Evolutionary conservation across 2,113 vertebrate species (phyloP).

Genomic region (Steatornis caripensis): DNA sequence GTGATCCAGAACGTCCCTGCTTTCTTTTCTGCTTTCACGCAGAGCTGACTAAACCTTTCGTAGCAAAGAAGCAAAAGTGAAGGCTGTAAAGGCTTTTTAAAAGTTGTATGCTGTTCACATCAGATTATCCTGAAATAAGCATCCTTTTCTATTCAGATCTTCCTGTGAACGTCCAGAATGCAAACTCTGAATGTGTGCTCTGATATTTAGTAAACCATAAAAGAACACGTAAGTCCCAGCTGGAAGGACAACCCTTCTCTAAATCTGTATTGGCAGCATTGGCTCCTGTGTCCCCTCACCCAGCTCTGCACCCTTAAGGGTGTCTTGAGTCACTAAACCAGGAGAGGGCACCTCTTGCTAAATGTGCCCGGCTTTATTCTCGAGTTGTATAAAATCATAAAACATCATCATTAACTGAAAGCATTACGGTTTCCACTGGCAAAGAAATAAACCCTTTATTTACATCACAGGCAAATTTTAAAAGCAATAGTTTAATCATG

Average conservation of each 20-base stretch:
- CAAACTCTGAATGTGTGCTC: not conserved
- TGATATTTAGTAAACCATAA: not conserved
- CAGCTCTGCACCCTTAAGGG: not conserved
- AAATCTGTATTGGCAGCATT: not conserved
- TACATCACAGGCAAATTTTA: not conserved
- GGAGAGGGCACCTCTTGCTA: not conserved
- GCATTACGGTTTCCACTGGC: not conserved
- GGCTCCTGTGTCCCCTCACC: not conserved
- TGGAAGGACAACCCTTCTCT: not conserved
- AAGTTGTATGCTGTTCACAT: not conserved
- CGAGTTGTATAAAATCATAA: rapidly evolving
- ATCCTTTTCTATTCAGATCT: not conserved
- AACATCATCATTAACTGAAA: not conserved
- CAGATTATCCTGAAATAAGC: not conserved
- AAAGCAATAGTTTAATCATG: not conserved
- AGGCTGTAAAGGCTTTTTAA: not conserved
- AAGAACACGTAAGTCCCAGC: not conserved
- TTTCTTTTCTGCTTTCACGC: not conserved
- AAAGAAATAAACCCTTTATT: not conserved
- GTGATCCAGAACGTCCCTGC: not conserved
- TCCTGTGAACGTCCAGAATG: not conserved
- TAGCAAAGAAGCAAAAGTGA: not conserved
- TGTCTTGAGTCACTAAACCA: not conserved
- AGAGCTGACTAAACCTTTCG: not conserved
- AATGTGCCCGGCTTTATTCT: not conserved